These are phyloP conservation scores for Amaurobius ferox DNA, from an alignment of 2,888 invertebrate genomes.

Conservation along the genomic window DNA sequence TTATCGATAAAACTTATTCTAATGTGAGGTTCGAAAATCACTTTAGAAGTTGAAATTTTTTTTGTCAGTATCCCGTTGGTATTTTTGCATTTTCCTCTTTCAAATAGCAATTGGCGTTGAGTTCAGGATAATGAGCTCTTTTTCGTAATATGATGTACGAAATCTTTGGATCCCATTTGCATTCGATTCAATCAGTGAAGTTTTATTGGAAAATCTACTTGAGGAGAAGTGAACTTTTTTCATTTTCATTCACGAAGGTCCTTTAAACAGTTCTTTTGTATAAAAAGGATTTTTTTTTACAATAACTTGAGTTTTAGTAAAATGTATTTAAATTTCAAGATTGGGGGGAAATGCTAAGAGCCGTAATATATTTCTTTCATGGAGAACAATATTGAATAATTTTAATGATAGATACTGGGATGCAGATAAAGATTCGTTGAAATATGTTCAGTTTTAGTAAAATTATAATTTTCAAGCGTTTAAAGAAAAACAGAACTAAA, in stretches of 20 bases:
- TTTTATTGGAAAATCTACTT: constrained; percentile 28
- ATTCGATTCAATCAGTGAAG: constrained; percentile 26
- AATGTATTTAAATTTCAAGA: too few relatives aligned
- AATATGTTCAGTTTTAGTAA: too few relatives aligned
- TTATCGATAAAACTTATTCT: constrained; percentile 26
- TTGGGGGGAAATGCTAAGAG: too few relatives aligned
- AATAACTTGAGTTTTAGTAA: too few relatives aligned
- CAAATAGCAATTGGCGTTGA: constrained; percentile 2
- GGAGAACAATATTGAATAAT: too few relatives aligned
- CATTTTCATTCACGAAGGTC: neutral
- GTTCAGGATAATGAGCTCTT: constrained; percentile 33
- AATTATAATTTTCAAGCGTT: too few relatives aligned
- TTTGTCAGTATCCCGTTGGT: neutral
- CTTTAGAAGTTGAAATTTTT: constrained; percentile 21
- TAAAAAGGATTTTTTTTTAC: too few relatives aligned
- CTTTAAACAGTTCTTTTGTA: too few relatives aligned
- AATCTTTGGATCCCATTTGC: constrained; percentile 33
- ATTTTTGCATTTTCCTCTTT: neutral
- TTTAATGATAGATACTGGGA: too few relatives aligned
- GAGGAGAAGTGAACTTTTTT: neutral
- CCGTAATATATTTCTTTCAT: too few relatives aligned
- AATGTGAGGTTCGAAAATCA: constrained; percentile 28
- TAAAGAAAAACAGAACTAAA: too few relatives aligned
- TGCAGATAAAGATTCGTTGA: too few relatives aligned
- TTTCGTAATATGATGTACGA: neutral